These are phyloP conservation scores for Toxostoma redivivum DNA, from an alignment of 2,113 vertebrate genomes.

Conservation along the genomic window DNA sequence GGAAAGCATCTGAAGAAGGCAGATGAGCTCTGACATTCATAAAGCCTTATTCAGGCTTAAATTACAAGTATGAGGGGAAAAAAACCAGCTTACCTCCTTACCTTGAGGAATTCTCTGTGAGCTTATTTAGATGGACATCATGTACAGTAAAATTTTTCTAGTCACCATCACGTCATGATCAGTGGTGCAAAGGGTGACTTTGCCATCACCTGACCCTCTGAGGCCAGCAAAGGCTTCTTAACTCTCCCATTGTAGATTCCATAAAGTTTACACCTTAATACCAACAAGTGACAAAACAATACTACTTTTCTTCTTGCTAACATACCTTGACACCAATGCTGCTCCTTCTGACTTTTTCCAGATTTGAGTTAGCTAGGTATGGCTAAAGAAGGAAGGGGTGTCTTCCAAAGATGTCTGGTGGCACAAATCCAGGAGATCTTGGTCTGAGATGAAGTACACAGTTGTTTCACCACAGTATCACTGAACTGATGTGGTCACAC, in stretches of 20 bases:
- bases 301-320: not conserved
- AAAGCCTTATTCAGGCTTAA: not conserved
- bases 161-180: not conserved
- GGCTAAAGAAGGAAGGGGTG: not conserved
- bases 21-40: not conserved
- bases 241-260: not conserved
- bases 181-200: not conserved
- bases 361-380: not conserved
- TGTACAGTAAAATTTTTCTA: not conserved
- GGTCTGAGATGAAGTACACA: not conserved
- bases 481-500: fast-evolving
- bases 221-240: not conserved
- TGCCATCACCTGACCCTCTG: not conserved
- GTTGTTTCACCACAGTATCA: not conserved
- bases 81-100: not conserved
- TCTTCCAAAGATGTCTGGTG: not conserved
- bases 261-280: not conserved
- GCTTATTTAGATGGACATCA: not conserved
- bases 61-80: not conserved
- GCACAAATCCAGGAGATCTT: not conserved
- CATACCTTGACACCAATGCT: not conserved
- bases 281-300: not conserved
- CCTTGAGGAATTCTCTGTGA: not conserved
- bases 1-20: not conserved
- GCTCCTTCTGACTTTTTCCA: not conserved